Conservation (phyloP, 1,140 invertebrate species). For the Philaenus spumarius region DNA sequence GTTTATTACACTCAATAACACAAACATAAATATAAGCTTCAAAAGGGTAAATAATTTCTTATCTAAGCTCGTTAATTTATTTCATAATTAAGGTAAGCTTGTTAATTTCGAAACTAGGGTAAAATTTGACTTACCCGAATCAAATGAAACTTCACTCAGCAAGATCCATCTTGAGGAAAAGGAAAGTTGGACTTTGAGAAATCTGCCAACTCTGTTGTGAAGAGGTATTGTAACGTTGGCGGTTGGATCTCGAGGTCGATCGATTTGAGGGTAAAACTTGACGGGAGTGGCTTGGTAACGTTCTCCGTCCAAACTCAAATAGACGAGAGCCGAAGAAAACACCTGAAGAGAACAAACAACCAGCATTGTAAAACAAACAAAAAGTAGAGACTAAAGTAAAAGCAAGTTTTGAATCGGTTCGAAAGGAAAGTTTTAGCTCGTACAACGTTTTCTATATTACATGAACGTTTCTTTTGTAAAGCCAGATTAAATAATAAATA, state of each 20-base stretch:
- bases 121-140: slow-evolving; percentile 68
- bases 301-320: slow-evolving; percentile 72
- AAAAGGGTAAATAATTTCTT: not conserved
- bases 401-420: too few species aligned
- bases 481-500: too few species aligned
- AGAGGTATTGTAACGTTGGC: slow-evolving; percentile 61
- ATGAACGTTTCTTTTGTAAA: too few species aligned
- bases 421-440: too few species aligned
- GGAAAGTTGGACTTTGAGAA: slow-evolving; percentile 67
- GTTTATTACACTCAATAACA: too few species aligned
- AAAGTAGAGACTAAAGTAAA: too few species aligned
- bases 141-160: slow-evolving; percentile 78
- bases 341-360: slow-evolving; percentile 43
- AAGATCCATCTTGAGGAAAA: slow-evolving; percentile 83
- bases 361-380: too few species aligned
- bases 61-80: not conserved
- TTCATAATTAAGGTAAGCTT: too few species aligned
- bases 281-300: slow-evolving; percentile 55
- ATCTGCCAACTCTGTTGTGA: slow-evolving; percentile 64
- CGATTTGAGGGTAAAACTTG: slow-evolving; percentile 36
- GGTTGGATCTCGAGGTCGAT: slow-evolving; percentile 37
- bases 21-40: too few species aligned
- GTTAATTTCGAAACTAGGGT: too few species aligned
- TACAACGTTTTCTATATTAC: too few species aligned
- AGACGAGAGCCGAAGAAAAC: slow-evolving; percentile 61